Evolutionary conservation across 1,140 invertebrate genomes (phyloP).

Genomic region (Manduca sexta): DNA sequence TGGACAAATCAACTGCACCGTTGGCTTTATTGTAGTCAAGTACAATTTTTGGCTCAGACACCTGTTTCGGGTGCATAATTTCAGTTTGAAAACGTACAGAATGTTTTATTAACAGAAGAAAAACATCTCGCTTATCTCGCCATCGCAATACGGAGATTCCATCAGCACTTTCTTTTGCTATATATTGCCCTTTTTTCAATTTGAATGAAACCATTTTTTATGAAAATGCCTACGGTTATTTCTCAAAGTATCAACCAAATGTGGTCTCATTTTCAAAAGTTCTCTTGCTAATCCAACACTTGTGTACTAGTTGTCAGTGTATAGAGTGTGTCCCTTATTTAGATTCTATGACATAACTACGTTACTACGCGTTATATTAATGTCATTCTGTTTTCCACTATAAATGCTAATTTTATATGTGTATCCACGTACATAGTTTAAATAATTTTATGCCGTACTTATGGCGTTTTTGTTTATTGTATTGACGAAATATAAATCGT

Average conservation of each 20-base stretch:
- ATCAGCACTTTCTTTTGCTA: conserved; percentile 42
- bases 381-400: conserved; percentile 33
- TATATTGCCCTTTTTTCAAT: conserved; percentile 46
- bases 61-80: not conserved
- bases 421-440: conserved; percentile 50
- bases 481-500: conserved; percentile 44
- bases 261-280: conserved; percentile 43
- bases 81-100: conserved; percentile 11
- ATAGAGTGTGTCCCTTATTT: conserved; percentile 40
- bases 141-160: conserved; percentile 56
- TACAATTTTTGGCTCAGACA: not conserved
- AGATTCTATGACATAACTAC: conserved; percentile 34
- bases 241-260: conserved; percentile 59
- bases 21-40: conserved; percentile 46
- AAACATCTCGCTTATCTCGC: conserved; percentile 54
- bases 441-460: conserved; percentile 55
- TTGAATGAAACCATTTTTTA: conserved; percentile 42
- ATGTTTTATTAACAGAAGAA: conserved; percentile 54
- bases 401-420: conserved; percentile 47
- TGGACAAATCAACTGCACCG: conserved; percentile 33
- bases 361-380: conserved; percentile 30
- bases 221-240: conserved; percentile 46
- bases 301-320: conserved; percentile 57
- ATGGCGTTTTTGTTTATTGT: conserved; percentile 48
- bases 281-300: conserved; percentile 49